Percentiles rank a stretch among this genome's conserved stretches.
phyloP scores from a whole-genome alignment of 53 echinoderm and acorn worm species.

The Echinometra lucunter region DNA sequence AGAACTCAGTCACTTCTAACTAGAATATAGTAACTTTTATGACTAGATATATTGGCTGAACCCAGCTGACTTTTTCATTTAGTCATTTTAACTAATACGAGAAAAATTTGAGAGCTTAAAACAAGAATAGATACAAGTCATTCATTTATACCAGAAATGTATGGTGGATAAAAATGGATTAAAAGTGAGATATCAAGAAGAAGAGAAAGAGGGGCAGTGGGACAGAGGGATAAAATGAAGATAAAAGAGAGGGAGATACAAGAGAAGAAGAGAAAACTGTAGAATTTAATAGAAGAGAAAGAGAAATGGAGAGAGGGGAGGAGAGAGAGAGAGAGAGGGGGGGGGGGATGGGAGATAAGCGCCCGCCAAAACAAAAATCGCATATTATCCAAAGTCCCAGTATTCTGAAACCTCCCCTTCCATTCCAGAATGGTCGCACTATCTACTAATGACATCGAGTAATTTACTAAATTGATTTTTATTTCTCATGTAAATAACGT shows the following conservation, averaged over 20 bases:
- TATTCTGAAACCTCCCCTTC: too few relatives aligned
- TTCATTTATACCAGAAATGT: too few relatives aligned
- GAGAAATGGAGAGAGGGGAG: neutral
- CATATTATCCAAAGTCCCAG: neutral
- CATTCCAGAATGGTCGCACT: neutral
- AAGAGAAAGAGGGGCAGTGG: neutral
- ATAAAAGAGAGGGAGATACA: neutral
- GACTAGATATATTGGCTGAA: too few relatives aligned
- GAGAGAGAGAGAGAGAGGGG: neutral
- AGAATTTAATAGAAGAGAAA: neutral
- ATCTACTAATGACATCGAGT: constrained; percentile 50
- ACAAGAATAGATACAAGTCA: too few relatives aligned
- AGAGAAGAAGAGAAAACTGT: neutral
- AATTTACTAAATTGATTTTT: constrained; percentile 65
- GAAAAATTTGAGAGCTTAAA: too few relatives aligned
- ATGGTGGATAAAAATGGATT: too few relatives aligned
- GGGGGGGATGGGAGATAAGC: too few relatives aligned
- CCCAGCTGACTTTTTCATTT: too few relatives aligned
- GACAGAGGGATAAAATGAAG: neutral
- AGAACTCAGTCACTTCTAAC: too few relatives aligned
- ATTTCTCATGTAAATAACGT: constrained; percentile 64
- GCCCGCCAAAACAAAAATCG: too few relatives aligned
- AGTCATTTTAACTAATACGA: too few relatives aligned
- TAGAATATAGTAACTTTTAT: too few relatives aligned
- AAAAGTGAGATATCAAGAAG: neutral